A percentile compares a stretch with the other conserved stretches of the same genome.
Evolutionary conservation across 2,113 vertebrate species (phyloP).

Genomic region (Vulpes ferrilata): DNA sequence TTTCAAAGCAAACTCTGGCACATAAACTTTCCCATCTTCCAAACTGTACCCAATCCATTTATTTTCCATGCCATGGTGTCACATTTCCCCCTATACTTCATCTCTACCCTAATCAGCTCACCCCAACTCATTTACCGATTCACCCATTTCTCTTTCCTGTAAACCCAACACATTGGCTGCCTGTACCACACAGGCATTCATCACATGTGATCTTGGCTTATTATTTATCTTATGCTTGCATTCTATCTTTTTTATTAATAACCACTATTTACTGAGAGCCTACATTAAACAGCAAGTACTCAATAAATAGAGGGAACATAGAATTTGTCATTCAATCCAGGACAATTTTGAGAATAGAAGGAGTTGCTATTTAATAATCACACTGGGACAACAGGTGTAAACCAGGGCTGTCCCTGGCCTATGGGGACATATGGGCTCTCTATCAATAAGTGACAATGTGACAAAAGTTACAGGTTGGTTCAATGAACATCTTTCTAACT

Average conservation of each 20-base stretch:
- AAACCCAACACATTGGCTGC: not conserved
- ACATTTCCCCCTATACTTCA: not conserved
- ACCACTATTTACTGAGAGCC: not conserved
- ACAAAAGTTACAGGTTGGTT: not conserved
- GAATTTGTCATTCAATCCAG: conserved; percentile 14
- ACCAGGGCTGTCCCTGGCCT: not conserved
- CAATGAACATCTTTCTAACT: not conserved
- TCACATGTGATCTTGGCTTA: not conserved
- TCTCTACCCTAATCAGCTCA: not conserved
- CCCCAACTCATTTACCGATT: not conserved
- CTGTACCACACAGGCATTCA: not conserved
- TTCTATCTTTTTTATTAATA: not conserved
- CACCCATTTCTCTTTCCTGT: not conserved
- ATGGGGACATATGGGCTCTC: not conserved
- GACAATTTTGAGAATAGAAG: not conserved
- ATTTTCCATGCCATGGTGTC: not conserved
- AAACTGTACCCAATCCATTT: not conserved
- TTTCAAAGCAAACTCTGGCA: not conserved
- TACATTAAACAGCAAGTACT: not conserved
- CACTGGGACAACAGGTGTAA: not conserved
- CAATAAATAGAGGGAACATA: not conserved
- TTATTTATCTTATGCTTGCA: not conserved
- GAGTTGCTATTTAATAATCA: not conserved
- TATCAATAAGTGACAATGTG: not conserved
- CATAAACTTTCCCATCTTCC: not conserved